Conservation (phyloP, 2,888 invertebrate species). For the Agrochola macilenta region DNA sequence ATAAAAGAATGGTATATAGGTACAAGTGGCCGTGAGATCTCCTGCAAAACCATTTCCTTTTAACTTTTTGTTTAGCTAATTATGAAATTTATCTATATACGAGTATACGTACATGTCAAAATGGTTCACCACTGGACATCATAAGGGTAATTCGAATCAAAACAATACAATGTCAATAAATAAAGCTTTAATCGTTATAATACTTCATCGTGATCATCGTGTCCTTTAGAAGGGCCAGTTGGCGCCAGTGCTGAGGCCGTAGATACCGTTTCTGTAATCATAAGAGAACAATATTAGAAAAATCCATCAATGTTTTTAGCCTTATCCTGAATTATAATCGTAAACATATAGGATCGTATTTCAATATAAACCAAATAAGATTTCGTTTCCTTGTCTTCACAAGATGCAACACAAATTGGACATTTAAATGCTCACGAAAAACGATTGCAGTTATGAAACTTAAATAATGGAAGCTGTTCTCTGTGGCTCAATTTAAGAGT, state of each 20-base stretch:
- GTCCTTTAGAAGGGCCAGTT: constrained; percentile 43
- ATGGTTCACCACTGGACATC: neutral
- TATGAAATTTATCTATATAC: neutral
- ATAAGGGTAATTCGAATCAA: neutral
- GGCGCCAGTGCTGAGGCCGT: constrained; percentile 28
- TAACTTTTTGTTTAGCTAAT: neutral
- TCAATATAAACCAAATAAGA: neutral
- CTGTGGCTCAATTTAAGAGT: neutral
- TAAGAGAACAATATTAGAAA: constrained; percentile 4
- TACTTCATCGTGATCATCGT: neutral
- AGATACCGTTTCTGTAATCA: constrained; percentile 48
- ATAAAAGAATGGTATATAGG: no score
- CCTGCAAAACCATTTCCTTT: neutral
- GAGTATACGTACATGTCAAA: neutral
- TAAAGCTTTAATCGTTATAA: constrained; percentile 33
- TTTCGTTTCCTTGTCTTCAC: neutral
- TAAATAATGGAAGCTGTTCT: neutral
- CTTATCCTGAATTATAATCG: neutral
- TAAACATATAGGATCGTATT: neutral
- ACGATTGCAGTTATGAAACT: neutral
- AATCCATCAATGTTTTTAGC: no score
- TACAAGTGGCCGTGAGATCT: no score
- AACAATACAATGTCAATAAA: constrained; percentile 24
- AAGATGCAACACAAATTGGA: neutral
- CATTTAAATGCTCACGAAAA: neutral